Percentiles rank a stretch among this genome's conserved stretches.
These are phyloP conservation scores for Listronotus bonariensis DNA, from an alignment of 1,140 invertebrate genomes.

Conservation along the genomic window DNA sequence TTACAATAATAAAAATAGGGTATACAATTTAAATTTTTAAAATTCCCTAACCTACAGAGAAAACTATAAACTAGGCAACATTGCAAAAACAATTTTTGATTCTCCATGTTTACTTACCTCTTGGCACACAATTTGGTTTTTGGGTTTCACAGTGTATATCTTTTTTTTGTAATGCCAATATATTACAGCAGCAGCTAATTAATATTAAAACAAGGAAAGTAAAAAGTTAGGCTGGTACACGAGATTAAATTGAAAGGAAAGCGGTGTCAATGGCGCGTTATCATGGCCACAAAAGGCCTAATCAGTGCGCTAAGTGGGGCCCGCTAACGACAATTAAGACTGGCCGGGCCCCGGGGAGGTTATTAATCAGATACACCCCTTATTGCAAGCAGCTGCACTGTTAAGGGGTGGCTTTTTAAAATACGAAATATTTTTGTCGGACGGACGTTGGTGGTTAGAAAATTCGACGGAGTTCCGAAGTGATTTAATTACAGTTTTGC, in stretches of 20 bases:
- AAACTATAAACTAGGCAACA: too few species aligned
- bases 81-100: too few species aligned
- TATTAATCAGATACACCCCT: constrained; percentile 30
- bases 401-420: constrained; percentile 2
- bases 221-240: constrained; percentile 7
- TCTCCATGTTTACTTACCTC: too few species aligned
- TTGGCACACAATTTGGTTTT: too few species aligned
- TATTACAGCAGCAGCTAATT: constrained; percentile 4
- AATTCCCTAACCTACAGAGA: too few species aligned
- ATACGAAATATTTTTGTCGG: background rate
- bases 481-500: too few species aligned
- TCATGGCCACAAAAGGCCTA: constrained; percentile 30
- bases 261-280: constrained; percentile 28
- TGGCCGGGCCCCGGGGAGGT: constrained; percentile 30
- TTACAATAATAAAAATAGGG: too few species aligned
- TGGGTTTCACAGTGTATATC: too few species aligned
- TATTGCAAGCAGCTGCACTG: constrained; percentile 17
- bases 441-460: too few species aligned
- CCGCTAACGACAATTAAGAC: constrained; percentile 31
- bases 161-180: background rate
- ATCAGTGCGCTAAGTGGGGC: constrained; percentile 30
- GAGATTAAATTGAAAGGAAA: constrained; percentile 34
- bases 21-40: too few species aligned
- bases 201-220: constrained; percentile 4
- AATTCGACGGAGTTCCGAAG: too few species aligned